phyloP scores from a whole-genome alignment of 2,797 vertebrate species.

The Danio kyathit region DNA sequence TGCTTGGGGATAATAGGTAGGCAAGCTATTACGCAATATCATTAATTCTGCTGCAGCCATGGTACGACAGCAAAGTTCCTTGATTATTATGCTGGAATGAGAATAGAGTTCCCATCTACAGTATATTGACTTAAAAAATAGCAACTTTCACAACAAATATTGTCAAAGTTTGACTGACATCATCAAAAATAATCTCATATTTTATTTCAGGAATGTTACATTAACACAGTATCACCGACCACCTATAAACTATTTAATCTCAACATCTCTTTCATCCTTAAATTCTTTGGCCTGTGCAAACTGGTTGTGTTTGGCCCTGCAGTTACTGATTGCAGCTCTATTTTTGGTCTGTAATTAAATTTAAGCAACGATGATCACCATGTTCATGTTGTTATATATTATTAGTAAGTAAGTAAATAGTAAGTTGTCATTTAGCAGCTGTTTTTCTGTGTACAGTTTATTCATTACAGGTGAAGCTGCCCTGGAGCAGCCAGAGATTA shows the following conservation, averaged over 20 bases:
- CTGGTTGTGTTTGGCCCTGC: background rate
- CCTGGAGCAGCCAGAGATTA: constrained; percentile 3
- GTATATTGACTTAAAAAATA: no score
- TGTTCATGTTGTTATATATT: background rate
- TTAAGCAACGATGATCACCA: background rate
- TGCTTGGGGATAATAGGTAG: no score
- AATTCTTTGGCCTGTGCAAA: background rate
- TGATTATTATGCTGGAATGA: no score
- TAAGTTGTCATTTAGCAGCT: background rate
- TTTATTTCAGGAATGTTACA: background rate
- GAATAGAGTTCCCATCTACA: no score
- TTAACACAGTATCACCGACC: no score
- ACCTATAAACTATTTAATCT: background rate
- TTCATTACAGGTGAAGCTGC: background rate
- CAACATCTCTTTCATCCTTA: background rate
- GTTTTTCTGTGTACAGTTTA: background rate
- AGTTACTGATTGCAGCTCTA: background rate
- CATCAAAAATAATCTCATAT: background rate
- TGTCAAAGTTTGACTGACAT: no score
- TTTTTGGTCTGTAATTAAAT: no score
- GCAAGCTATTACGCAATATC: no score
- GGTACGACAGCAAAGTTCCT: no score
- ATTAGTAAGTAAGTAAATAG: background rate
- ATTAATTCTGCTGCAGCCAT: no score
- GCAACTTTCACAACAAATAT: no score